phyloP scores from a whole-genome alignment of 2,888 invertebrate species.

The Pollenia labialis region DNA sequence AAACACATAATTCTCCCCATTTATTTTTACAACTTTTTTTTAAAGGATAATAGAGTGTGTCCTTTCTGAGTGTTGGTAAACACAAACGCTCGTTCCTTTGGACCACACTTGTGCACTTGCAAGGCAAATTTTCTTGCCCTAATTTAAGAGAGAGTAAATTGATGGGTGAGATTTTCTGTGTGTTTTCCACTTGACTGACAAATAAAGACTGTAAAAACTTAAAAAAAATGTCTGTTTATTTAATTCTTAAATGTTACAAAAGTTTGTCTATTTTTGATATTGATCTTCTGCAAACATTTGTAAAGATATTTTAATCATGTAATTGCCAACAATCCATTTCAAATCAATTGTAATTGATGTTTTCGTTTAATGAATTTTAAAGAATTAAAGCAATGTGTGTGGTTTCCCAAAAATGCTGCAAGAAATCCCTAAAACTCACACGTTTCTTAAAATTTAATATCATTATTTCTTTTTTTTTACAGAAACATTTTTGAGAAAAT shows the following conservation, averaged over 20 bases:
- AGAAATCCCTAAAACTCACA: background rate
- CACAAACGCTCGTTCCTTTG: conserved; percentile 8
- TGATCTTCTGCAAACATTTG: conserved; percentile 42
- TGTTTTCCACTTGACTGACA: conserved; percentile 67
- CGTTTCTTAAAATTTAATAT: conserved; percentile 31
- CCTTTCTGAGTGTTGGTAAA: conserved; percentile 4
- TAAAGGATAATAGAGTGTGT: conserved; percentile 1
- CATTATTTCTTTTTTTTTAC: background rate
- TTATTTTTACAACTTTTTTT: background rate
- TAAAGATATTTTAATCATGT: conserved; percentile 41
- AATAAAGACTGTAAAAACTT: conserved; percentile 21
- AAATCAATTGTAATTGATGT: conserved; percentile 77
- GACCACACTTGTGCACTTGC: conserved; percentile 69
- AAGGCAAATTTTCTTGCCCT: conserved; percentile 30
- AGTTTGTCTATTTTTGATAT: conserved; percentile 34
- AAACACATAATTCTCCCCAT: conserved; percentile 9
- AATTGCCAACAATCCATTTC: conserved; percentile 80
- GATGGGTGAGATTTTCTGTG: conserved; percentile 43
- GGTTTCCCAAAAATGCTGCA: conserved; percentile 31
- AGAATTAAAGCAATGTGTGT: conserved; percentile 46
- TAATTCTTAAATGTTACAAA: conserved; percentile 42
- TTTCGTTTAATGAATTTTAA: background rate
- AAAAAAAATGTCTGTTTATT: conserved; percentile 31
- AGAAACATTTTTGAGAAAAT: conserved; percentile 5
- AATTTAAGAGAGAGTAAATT: conserved; percentile 36